Base-by-base conservation (phyloP, 2,888 invertebrate species). In the Lutraria lutraria region DNA sequence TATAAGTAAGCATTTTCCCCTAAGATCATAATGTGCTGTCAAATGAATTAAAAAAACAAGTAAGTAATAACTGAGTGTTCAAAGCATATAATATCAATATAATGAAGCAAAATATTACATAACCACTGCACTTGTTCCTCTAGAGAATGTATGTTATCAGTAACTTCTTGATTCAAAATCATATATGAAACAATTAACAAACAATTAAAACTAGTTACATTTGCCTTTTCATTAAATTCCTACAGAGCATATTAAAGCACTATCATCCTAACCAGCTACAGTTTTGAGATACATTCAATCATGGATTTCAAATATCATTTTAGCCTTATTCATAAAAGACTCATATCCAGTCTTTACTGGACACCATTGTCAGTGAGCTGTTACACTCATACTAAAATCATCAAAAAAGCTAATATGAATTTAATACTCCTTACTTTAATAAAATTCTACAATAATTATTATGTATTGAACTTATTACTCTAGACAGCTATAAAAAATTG, bases 61-160 rank as follows among this genome's bases (percentile, higher is more conserved):
- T 43, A 43, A 43, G 43, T 8, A 43, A 43, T 43, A 43, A 4
- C 8, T 43, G 43, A 43, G 8, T 4, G 2, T 4, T 8, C 2
- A 43, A 4, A 43, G 43, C 43, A 43, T 43, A 43, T 43, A 43
- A 43, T 43, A 43, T 43, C 43, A 43, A 43, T 43, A 43, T 43
- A 43, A 4, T 43, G 43, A 43, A 43, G 43, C 43, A 43, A 43
- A 25, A 68, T 25, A 68, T 25, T 25, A 25, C 63, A 68, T 25
- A 68, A 68, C 25, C 63, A 68, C 25, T 68, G 63, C 63, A 68
- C 63, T 25, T 25, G 63, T 68, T 68, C 63, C 63, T 10, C 63
- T 25, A 68, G 63, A 68, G 63, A 25, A 68, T 25, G 25, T 25
- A 68, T 68, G 25, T 43, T 68, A 68, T 63, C n/a, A 68, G 63